These are phyloP conservation scores for Acrocephalus arundinaceus DNA, from an alignment of 2,113 vertebrate species.

Conservation along the genomic window DNA sequence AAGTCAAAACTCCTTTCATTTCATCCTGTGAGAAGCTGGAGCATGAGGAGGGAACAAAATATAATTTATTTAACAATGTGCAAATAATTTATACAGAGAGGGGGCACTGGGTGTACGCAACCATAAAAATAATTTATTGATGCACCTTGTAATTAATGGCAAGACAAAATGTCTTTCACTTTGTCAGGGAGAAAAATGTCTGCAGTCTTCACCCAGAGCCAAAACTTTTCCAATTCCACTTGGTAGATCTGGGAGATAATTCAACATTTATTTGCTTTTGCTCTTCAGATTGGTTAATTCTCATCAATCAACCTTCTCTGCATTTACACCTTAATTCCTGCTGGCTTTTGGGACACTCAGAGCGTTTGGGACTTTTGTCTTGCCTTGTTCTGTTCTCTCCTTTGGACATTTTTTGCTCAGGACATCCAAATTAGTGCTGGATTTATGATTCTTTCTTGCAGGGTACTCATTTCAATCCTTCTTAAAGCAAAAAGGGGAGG, in stretches of 20 bases:
- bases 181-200: not conserved
- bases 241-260: not conserved
- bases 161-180: constrained; percentile 2
- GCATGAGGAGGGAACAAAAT: not conserved
- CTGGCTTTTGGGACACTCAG: not conserved
- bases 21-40: not conserved
- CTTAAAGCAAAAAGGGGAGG: not conserved
- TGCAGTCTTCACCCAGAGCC: not conserved
- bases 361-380: not conserved
- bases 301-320: not conserved
- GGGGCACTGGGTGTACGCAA: not conserved
- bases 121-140: not conserved
- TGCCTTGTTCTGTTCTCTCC: not conserved
- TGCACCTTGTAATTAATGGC: not conserved
- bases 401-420: not conserved
- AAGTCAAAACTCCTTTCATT: constrained; percentile 22
- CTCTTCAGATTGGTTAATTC: not conserved
- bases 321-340: not conserved
- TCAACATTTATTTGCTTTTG: not conserved
- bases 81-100: not conserved
- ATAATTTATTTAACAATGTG: not conserved
- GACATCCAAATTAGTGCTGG: not conserved
- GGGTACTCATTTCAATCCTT: not conserved
- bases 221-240: not conserved
- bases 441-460: not conserved